Percentiles rank a stretch among this genome's conserved stretches.
phyloP scores from a whole-genome alignment of 2,888 invertebrate species.

The Nymphalis polychloros region DNA sequence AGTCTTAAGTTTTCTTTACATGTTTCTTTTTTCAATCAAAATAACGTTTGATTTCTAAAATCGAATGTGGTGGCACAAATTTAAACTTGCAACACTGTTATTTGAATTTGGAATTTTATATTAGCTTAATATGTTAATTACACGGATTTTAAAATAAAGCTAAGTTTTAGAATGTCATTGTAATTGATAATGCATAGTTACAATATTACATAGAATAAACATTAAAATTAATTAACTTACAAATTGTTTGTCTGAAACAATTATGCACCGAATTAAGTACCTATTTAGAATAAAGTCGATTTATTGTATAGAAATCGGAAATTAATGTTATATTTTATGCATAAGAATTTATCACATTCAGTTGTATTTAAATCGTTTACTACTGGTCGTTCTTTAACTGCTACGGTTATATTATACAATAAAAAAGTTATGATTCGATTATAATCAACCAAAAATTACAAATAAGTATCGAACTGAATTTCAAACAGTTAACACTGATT shows the following conservation, averaged over 20 bases:
- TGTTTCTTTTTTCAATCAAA: neutral
- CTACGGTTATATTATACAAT: neutral
- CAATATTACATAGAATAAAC: neutral
- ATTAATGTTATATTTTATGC: neutral
- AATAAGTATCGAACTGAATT: too few species aligned
- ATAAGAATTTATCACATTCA: slow-evolving; percentile 19
- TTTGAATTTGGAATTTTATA: too few species aligned
- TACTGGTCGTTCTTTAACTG: slow-evolving; percentile 17
- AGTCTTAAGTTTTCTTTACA: neutral
- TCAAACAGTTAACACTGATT: too few species aligned
- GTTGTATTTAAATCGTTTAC: slow-evolving; percentile 19
- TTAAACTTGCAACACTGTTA: too few species aligned
- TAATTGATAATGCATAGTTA: too few species aligned
- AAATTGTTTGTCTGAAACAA: neutral
- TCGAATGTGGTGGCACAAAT: too few species aligned
- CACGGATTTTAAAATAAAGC: too few species aligned
- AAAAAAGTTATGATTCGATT: too few species aligned
- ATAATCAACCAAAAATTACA: too few species aligned
- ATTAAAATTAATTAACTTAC: neutral
- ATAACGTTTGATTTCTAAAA: too few species aligned
- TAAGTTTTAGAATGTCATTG: too few species aligned
- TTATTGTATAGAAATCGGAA: neutral
- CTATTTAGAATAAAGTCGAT: neutral
- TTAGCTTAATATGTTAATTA: too few species aligned
- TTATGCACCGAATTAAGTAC: neutral